phyloP scores from a whole-genome alignment of 30 jellyfish, hydroid and myxozoan genomes.

The Aurelia aurita complex sp. Pacific region DNA sequence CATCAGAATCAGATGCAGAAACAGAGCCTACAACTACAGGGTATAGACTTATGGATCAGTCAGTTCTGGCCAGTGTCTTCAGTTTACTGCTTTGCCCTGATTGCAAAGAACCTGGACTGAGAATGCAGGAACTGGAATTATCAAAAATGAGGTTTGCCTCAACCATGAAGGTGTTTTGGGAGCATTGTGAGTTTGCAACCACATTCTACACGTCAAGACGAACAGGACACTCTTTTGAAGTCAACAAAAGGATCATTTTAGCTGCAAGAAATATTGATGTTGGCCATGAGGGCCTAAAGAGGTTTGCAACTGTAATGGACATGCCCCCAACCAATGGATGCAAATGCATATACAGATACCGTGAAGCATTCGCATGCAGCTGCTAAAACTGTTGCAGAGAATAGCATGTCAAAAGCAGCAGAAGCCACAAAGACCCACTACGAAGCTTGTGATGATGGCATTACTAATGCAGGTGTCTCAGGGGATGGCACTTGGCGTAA shows the following conservation, averaged over 20 bases:
- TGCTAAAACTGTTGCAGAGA: background rate
- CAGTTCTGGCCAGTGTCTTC: background rate
- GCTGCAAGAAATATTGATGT: conserved; percentile 18
- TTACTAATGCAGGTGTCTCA: conserved; percentile 12
- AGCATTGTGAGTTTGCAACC: background rate
- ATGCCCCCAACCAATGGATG: conserved; percentile 29
- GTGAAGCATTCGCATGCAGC: background rate
- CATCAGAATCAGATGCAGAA: background rate
- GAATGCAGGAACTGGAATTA: background rate
- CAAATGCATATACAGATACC: conserved; percentile 1
- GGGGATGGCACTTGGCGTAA: conserved; percentile 55
- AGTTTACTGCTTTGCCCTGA: background rate
- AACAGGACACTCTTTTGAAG: conserved; percentile 25
- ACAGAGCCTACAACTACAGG: background rate
- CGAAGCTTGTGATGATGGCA: conserved; percentile 7
- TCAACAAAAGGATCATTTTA: conserved; percentile 6
- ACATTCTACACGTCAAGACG: background rate
- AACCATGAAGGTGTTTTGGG: background rate
- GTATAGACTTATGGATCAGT: background rate
- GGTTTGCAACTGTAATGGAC: conserved; percentile 16
- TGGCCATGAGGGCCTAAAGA: conserved; percentile 22
- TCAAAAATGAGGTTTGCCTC: background rate
- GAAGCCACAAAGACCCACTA: background rate
- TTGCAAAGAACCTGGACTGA: background rate
- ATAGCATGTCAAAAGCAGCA: conserved; percentile 35